Evolutionary conservation across 2,888 invertebrate genomes (phyloP).

Genomic region (Eupithecia insigniata): DNA sequence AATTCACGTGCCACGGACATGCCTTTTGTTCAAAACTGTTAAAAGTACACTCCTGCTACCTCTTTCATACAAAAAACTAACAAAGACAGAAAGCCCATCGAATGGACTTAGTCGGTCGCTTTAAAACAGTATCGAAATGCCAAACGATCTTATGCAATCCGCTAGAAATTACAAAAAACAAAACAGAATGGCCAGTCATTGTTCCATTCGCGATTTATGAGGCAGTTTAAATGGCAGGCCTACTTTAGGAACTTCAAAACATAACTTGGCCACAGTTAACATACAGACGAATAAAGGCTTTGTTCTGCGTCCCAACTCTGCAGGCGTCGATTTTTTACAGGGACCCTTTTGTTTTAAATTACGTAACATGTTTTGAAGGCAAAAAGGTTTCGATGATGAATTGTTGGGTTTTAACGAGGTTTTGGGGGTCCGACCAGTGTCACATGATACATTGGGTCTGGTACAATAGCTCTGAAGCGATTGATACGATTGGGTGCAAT

Average conservation of each 20-base stretch:
- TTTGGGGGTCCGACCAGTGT: conserved; percentile 30
- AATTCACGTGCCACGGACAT: neutral
- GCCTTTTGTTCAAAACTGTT: neutral
- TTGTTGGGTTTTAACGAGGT: conserved; percentile 58
- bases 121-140: conserved; percentile 57
- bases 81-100: conserved; percentile 47
- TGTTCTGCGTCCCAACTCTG: conserved; percentile 69
- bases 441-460: conserved; percentile 40
- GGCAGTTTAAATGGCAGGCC: conserved; percentile 71
- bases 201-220: conserved; percentile 80
- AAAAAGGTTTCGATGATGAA: conserved; percentile 69
- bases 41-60: neutral
- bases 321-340: conserved; percentile 67
- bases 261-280: conserved; percentile 51
- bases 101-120: conserved; percentile 54
- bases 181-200: conserved; percentile 69
- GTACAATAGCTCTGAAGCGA: neutral
- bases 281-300: conserved; percentile 64
- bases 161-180: conserved; percentile 62
- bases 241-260: conserved; percentile 68
- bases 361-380: conserved; percentile 66
- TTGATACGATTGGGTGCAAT: neutral
- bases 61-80: conserved; percentile 6
- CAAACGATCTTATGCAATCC: conserved; percentile 63
- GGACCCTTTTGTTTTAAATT: conserved; percentile 80